Conservation (phyloP, 2,797 vertebrate species). For the Hydrophis major region DNA sequence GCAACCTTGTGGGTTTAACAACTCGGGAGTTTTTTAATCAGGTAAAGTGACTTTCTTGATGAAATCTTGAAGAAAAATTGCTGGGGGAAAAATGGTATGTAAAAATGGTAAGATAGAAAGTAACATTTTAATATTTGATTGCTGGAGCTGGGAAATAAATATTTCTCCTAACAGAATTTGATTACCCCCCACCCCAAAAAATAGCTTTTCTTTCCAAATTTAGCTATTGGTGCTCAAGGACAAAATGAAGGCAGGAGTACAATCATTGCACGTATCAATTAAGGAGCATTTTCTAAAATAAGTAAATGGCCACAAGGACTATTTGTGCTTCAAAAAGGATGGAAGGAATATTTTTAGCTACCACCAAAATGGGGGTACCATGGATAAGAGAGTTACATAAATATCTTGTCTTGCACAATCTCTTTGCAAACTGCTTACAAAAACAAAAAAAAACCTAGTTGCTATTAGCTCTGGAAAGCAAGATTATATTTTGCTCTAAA, state of each 20-base stretch:
- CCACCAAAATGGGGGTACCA: not conserved
- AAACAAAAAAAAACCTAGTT: not conserved
- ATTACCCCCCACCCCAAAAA: no score
- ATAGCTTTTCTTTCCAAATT: no score
- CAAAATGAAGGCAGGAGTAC: not conserved
- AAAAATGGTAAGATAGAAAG: no score
- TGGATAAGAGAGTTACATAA: not conserved
- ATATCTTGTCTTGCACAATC: not conserved
- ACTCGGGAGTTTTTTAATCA: not conserved
- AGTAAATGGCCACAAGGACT: not conserved
- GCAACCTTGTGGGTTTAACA: not conserved
- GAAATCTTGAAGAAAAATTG: not conserved
- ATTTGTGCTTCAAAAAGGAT: not conserved
- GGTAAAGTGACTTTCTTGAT: no score
- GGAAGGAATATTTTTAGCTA: not conserved
- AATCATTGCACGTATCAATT: not conserved
- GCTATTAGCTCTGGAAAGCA: not conserved
- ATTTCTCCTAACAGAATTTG: not conserved
- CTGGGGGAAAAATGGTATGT: not conserved
- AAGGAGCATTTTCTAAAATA: not conserved
- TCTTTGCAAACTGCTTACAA: not conserved
- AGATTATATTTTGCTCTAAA: not conserved
- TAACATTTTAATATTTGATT: not conserved
- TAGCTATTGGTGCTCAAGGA: not conserved
- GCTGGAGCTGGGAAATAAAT: not conserved